These are phyloP conservation scores for Martes martes DNA, from an alignment of 2,113 vertebrate species.

Conservation along the genomic window DNA sequence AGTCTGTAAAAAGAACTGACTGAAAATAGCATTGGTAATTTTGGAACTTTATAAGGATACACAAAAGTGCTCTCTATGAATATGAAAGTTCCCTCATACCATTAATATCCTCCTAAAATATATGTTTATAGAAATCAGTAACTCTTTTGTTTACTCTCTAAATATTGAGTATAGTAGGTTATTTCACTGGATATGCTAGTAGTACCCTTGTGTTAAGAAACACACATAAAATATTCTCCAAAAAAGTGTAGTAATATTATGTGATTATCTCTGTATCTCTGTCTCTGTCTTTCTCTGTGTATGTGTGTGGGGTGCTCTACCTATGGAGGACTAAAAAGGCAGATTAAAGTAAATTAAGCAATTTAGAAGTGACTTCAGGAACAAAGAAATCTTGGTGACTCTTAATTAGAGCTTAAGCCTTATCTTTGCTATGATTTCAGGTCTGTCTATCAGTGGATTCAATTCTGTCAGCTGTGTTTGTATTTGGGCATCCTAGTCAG, in stretches of 20 bases:
- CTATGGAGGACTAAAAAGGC: neutral
- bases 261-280: neutral
- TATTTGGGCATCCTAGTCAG: neutral
- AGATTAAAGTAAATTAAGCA: neutral
- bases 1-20: neutral
- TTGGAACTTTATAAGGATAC: neutral
- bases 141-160: neutral
- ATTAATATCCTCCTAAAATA: neutral
- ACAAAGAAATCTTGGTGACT: neutral
- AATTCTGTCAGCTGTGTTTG: neutral
- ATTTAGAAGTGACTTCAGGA: neutral
- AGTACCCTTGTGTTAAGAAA: too few relatives aligned
- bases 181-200: neutral
- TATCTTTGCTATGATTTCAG: neutral
- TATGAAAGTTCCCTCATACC: neutral
- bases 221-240: neutral
- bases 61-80: neutral
- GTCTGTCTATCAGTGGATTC: neutral
- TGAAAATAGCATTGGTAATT: neutral
- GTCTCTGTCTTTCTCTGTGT: neutral
- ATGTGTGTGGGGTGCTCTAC: neutral
- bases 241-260: neutral
- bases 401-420: neutral
- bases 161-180: neutral
- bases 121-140: neutral